Evolutionary conservation across 2,113 vertebrate species (phyloP).

Genomic region (Xyliphius kryptos): DNA sequence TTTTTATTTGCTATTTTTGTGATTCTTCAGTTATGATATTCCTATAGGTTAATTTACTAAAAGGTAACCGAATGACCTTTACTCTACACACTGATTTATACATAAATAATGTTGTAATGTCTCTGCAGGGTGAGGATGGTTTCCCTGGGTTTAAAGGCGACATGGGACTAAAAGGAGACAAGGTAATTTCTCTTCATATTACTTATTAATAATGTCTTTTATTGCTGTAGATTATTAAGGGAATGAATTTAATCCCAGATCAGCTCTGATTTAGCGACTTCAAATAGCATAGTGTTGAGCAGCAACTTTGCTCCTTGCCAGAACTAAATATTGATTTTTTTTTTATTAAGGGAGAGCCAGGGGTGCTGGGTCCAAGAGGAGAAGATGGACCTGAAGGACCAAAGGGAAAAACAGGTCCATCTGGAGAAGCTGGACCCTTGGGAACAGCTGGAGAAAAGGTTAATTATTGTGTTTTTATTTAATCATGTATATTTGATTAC

Average conservation of each 20-base stretch:
- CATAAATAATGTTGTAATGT: background rate
- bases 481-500: background rate
- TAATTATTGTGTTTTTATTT: background rate
- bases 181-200: constrained; percentile 66
- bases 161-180: constrained; percentile 95
- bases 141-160: constrained; percentile 98
- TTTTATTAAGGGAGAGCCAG: constrained; percentile 76
- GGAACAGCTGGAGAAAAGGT: constrained; percentile 94
- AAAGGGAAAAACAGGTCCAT: constrained; percentile 86
- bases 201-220: background rate
- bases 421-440: constrained; percentile 77
- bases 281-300: background rate
- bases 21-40: no score
- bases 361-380: constrained; percentile 78
- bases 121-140: constrained; percentile 89
- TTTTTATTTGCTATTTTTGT: no score
- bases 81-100: background rate
- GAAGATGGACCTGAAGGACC: constrained; percentile 96
- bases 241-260: background rate
- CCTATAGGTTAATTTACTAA: no score
- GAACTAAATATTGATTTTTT: no score
- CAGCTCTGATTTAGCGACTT: background rate
- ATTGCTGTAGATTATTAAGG: no score
- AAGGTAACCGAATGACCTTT: no score
- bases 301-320: no score